phyloP scores from a whole-genome alignment of 2,888 invertebrate genomes.

The Coleophora flavipennella region DNA sequence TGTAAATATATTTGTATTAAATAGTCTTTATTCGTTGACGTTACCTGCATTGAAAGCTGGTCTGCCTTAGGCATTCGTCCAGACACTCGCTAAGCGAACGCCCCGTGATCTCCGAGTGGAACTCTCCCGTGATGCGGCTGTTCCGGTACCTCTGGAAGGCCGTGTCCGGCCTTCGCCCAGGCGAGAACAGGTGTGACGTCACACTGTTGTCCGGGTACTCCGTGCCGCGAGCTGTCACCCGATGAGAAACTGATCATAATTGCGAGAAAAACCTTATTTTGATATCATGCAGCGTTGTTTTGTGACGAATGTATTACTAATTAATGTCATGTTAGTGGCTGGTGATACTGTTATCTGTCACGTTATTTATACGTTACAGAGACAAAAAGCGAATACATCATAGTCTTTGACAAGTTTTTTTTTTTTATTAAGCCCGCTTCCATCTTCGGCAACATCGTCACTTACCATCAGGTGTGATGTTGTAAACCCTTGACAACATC shows the following conservation, averaged over 20 bases:
- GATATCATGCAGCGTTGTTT: slow-evolving; percentile 33
- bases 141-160: slow-evolving; percentile 91
- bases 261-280: slow-evolving; percentile 58
- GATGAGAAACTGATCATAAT: slow-evolving; percentile 70
- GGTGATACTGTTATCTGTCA: no score
- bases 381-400: no score
- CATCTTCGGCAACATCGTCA: no score
- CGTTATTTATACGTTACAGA: no score
- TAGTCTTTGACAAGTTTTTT: no score
- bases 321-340: no score
- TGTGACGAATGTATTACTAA: no score
- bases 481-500: no score
- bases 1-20: no score
- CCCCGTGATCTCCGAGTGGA: slow-evolving; percentile 91
- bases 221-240: slow-evolving; percentile 85
- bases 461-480: no score
- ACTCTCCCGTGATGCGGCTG: slow-evolving; percentile 88
- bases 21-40: not conserved
- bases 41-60: slow-evolving; percentile 91
- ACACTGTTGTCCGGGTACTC: slow-evolving; percentile 92
- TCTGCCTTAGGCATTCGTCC: slow-evolving; percentile 90
- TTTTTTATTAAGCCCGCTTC: no score
- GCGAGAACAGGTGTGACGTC: slow-evolving; percentile 87
- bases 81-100: slow-evolving; percentile 90
- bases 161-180: slow-evolving; percentile 87